phyloP scores from a whole-genome alignment of 2,888 invertebrate genomes.

The Plebejus argus region DNA sequence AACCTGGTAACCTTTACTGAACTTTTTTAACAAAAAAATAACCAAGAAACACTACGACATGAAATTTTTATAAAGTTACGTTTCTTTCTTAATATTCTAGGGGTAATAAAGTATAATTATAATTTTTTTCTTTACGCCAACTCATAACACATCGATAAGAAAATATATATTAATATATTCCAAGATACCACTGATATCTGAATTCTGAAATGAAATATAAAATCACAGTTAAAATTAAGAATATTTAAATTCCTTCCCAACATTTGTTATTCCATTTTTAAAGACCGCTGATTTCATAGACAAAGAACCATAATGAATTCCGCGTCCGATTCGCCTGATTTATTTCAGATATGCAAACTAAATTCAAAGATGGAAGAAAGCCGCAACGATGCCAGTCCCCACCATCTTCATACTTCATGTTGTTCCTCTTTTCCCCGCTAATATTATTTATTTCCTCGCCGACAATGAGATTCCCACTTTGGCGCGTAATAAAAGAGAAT shows the following conservation, averaged over 20 bases:
- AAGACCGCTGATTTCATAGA: slow-evolving; percentile 50
- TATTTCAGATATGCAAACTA: slow-evolving; percentile 81
- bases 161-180: not conserved
- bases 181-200: not conserved
- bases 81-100: not conserved
- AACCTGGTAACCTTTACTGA: not conserved
- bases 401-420: slow-evolving; percentile 81
- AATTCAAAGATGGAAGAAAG: slow-evolving; percentile 78
- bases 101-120: not conserved
- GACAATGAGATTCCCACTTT: slow-evolving; percentile 81
- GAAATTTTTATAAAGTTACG: no score
- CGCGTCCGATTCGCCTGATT: slow-evolving; percentile 79
- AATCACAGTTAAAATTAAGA: not conserved
- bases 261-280: slow-evolving; percentile 19
- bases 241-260: not conserved
- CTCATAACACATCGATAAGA: no score
- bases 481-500: slow-evolving; percentile 80
- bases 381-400: slow-evolving; percentile 79
- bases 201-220: not conserved
- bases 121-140: not conserved
- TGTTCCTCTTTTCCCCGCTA: slow-evolving; percentile 77
- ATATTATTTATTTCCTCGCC: slow-evolving; percentile 78
- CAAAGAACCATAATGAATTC: slow-evolving; percentile 72
- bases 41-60: no score
- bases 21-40: not conserved